Base-by-base conservation (phyloP, 2,113 vertebrate genomes). In the Solenodon paradoxus region DNA sequence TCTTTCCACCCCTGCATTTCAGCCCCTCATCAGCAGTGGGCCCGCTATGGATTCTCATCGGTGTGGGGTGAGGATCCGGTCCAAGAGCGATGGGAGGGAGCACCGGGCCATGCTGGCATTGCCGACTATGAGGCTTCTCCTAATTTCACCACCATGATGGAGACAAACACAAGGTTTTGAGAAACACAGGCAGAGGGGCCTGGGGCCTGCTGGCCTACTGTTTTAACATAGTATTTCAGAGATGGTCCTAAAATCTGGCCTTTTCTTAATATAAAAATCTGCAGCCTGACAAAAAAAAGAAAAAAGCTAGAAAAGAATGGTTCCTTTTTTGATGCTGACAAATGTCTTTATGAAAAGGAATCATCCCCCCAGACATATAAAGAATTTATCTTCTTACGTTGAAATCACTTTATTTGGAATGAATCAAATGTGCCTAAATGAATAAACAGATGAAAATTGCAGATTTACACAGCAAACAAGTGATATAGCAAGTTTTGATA, bases 301-400 rank as follows among this genome's bases (percentile, higher is more conserved):
- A 83, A 94, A 86, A 92, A 74, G 7, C 78, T 32, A 40, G 83
- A 22, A 88, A 84, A 94, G 49, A 92, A 95, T 22, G 93, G 95
- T 79, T 85, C 90, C 92, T 90, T 72, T 94, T 63, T 77, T 74
- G 16, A 82, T 16, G 89, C 74, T 40, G 89, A 97, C 24, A 96
- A 97, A 95, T 64, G 40, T 82, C 59, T 97, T 97, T 92, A 96
- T 96, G 95, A 97, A 98, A 98, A 96, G 9, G 92, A 96, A 94
- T 79, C 84, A 95, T 72, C 64, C 92, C 83, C 6, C 45, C n/a
- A 80, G 87, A 88, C 84, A 87, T 53, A 51, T 42, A 79, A 74
- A 93, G 59, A 35, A 11, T 42, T 42, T 94, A 6, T 84, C 89
- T 94, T 78, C 78, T 45, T 53, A 1, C 71, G 55, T 53, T 95